These are phyloP conservation scores for Crotalus viridis DNA, from an alignment of 2,113 vertebrate genomes.

Conservation along the genomic window DNA sequence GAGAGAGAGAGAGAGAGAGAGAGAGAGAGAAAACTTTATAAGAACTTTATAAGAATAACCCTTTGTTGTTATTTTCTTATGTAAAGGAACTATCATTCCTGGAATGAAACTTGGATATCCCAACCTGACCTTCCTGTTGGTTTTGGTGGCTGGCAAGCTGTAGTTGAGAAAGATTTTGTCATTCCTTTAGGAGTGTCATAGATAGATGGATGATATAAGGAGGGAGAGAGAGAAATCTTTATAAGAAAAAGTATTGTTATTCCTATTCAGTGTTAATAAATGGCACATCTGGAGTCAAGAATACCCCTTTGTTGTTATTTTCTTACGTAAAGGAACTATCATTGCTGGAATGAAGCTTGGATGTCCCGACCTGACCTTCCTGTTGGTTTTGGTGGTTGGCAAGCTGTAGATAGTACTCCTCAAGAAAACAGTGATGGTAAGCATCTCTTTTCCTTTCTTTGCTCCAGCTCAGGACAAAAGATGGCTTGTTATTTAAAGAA, in stretches of 20 bases:
- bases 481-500: background rate
- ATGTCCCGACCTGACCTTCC: constrained; percentile 93
- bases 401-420: constrained; percentile 92
- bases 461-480: background rate
- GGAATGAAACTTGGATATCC: constrained; percentile 95
- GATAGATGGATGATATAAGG: background rate
- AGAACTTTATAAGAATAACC: background rate
- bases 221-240: background rate
- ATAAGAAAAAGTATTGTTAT: background rate
- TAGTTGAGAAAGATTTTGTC: constrained; percentile 62
- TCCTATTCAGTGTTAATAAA: background rate
- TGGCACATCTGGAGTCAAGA: background rate
- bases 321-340: constrained; percentile 86
- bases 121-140: constrained; percentile 89
- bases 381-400: constrained; percentile 92
- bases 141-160: constrained; percentile 94
- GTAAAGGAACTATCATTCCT: constrained; percentile 96
- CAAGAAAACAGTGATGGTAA: constrained; percentile 97
- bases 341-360: constrained; percentile 97
- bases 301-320: constrained; percentile 5
- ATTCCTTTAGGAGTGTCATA: background rate
- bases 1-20: no score
- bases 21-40: background rate
- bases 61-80: constrained; percentile 26
- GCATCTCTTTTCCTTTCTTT: background rate